Percentiles rank a stretch among this genome's conserved stretches.
These are phyloP conservation scores for Eptesicus fuscus DNA, from an alignment of 2,113 vertebrate genomes.

Conservation along the genomic window DNA sequence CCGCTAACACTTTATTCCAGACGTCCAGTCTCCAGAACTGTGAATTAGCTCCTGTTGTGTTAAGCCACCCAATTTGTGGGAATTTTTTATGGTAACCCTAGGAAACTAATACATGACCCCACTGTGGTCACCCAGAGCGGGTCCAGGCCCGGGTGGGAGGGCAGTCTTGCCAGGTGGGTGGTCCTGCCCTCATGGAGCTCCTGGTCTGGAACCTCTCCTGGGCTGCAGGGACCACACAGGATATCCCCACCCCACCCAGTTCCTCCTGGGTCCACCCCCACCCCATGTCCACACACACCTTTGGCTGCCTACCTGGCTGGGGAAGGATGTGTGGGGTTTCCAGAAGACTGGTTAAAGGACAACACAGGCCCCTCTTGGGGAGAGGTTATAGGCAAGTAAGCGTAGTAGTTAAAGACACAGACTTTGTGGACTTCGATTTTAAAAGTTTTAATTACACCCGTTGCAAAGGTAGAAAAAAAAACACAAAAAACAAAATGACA, in stretches of 20 bases:
- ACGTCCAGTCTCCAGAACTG: neutral
- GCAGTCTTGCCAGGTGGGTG: neutral
- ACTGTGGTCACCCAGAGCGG: neutral
- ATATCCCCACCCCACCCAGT: too few relatives aligned
- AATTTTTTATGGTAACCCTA: neutral
- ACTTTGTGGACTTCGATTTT: neutral
- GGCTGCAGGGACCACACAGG: neutral
- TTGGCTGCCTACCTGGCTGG: neutral
- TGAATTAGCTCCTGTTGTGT: neutral
- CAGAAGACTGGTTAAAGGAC: neutral
- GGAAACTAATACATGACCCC: neutral
- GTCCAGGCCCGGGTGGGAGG: neutral
- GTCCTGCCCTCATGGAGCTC: neutral
- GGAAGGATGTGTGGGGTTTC: neutral
- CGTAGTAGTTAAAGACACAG: neutral
- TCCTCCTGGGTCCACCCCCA: rapidly evolving
- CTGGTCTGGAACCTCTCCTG: neutral
- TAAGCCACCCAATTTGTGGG: neutral
- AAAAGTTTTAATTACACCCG: neutral
- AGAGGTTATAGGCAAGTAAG: neutral
- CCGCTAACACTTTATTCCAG: neutral
- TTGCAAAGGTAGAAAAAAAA: neutral
- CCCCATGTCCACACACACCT: neutral
- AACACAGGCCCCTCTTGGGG: neutral
- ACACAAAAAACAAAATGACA: neutral